Percentiles rank a stretch among this genome's conserved stretches.
phyloP scores from a whole-genome alignment of 2,888 invertebrate species.

The Hermaeophaga mercurialis region DNA sequence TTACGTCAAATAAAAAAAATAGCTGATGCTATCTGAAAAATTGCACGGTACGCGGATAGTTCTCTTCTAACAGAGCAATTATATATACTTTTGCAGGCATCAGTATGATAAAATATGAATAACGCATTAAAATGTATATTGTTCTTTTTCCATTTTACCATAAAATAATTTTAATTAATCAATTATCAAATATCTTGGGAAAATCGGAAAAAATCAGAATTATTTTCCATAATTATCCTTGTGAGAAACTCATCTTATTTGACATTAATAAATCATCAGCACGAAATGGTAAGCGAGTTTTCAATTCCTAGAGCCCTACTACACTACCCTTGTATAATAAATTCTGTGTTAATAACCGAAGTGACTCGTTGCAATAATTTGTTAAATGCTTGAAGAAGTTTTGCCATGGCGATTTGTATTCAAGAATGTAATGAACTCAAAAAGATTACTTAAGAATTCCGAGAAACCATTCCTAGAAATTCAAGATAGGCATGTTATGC shows the following conservation, averaged over 20 bases:
- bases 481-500: constrained; percentile 29
- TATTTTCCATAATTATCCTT: too few species aligned
- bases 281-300: too few species aligned
- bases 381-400: constrained; percentile 20
- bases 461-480: constrained; percentile 26
- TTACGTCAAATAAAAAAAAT: constrained; percentile 9
- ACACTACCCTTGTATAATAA: too few species aligned
- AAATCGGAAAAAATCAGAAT: too few species aligned
- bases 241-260: too few species aligned
- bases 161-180: too few species aligned
- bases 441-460: constrained; percentile 25
- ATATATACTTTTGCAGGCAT: background rate
- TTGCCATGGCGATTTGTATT: constrained; percentile 23
- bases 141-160: too few species aligned
- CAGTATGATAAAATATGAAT: background rate
- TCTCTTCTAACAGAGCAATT: background rate
- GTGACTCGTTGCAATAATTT: too few species aligned
- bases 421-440: constrained; percentile 28
- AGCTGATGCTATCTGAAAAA: constrained; percentile 8
- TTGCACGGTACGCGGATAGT: background rate
- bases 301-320: too few species aligned
- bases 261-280: too few species aligned
- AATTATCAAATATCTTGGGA: too few species aligned
- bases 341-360: too few species aligned
- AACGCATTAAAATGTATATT: background rate